phyloP scores from a whole-genome alignment of 2,113 vertebrate genomes.

The Sorex araneus region DNA sequence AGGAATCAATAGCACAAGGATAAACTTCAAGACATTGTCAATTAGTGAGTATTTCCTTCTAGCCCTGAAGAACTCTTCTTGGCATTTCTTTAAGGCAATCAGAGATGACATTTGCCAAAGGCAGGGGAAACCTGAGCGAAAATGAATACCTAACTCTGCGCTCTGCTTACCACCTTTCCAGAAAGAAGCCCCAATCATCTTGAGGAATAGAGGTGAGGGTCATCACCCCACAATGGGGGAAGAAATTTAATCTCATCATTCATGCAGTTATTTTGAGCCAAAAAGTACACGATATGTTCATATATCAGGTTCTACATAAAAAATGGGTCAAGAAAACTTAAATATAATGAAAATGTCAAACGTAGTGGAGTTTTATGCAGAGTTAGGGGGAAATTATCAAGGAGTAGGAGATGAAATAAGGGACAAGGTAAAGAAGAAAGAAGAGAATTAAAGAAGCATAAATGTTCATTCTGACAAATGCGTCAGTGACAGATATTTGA shows the following conservation, averaged over 20 bases:
- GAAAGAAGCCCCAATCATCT: not conserved
- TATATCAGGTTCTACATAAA: slow-evolving; percentile 4
- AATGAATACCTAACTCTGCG: too few species aligned
- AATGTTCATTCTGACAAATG: not conserved
- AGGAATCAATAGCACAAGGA: slow-evolving; percentile 76
- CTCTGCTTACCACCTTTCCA: too few species aligned
- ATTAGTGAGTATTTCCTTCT: slow-evolving; percentile 88
- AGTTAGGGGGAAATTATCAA: not conserved
- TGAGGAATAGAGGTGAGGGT: not conserved
- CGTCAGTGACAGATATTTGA: slow-evolving; percentile 5
- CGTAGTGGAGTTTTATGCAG: not conserved
- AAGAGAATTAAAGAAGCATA: not conserved
- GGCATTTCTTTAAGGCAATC: not conserved
- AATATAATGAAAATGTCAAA: not conserved
- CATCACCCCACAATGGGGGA: not conserved
- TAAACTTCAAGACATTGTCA: slow-evolving; percentile 89
- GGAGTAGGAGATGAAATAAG: not conserved
- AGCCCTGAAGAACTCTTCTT: not conserved
- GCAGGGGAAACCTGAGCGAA: not conserved
- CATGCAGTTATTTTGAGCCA: not conserved
- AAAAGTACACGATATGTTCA: not conserved
- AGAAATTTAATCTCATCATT: not conserved
- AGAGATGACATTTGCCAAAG: not conserved
- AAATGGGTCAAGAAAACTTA: slow-evolving; percentile 36
- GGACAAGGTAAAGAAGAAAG: not conserved